Evolutionary conservation across 1,140 invertebrate species (phyloP), one percentile per base, ranked within the genome.

Genomic region (Euglossa dilemma): DNA sequence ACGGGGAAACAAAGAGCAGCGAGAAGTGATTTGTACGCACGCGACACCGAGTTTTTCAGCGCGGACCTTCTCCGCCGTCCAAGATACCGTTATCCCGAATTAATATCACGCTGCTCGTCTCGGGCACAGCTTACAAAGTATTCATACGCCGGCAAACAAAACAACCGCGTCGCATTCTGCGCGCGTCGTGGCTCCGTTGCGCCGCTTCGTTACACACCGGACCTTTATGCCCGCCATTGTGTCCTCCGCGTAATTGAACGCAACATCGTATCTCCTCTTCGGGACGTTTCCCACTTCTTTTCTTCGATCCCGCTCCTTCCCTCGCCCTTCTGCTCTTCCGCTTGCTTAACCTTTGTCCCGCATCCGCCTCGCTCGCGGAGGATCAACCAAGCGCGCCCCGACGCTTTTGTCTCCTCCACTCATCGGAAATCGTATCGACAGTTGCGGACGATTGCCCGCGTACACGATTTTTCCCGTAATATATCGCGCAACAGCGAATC

Each of bases 211-310:
- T 81, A 81, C 71, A 23, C 25, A 11, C 23, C 36, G 72, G 43
- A 75, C 52, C 36, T 82, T 67, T 67, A 56, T n/a, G 45, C 43
- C 16, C 11, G 71, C 20, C 57, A 57, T 81, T 67, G 71, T 56
- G 52, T 59, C 50, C 45, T 54, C 56, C 59, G 61, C 80, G 87
- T 92, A 91, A 92, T 92, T 92, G 89, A 91, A 83, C 77, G 87
- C 85, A 91, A 91, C 88, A 59, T 79, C 78, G 71, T 64, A 52
- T 66, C 52, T 69, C 57, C 47, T 85, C 75, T 54, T 54, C 52
- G 28, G 57, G 36, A 36, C 45, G 54, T 54, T 61, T 59, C 36
- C 45, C 61, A 18, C 69, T 57, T 47, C 43, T 43, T 20, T 64
- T 74, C 47, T 28, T 25, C 66, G 9, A 25, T 18, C 50, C n/a